A percentile compares a stretch with the other conserved stretches of the same genome.
Evolutionary conservation across 2,113 vertebrate species (phyloP).

Genomic region (Marcusenius ussheri): DNA sequence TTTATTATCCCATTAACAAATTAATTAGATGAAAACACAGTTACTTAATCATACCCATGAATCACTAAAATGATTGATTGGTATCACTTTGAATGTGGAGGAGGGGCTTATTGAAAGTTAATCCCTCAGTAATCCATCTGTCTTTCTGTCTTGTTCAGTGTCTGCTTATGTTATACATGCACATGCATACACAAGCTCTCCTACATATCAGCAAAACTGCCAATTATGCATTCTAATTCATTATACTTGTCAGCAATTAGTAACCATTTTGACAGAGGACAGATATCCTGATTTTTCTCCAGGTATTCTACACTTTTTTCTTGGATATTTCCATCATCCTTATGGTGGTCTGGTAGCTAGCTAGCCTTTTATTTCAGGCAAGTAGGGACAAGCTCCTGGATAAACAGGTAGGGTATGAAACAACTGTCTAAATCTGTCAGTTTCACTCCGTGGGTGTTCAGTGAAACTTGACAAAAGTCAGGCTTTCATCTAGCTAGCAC

Average conservation of each 20-base stretch:
- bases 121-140: background rate
- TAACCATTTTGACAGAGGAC: background rate
- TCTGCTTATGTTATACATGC: background rate
- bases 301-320: background rate
- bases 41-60: background rate
- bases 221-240: background rate
- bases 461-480: conserved; percentile 25
- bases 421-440: conserved; percentile 27
- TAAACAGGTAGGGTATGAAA: conserved; percentile 34
- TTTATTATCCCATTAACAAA: background rate
- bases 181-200: background rate
- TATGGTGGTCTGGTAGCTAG: conserved; percentile 12
- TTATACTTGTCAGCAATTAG: background rate
- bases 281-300: background rate
- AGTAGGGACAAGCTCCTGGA: conserved; percentile 34
- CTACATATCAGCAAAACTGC: background rate
- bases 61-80: background rate
- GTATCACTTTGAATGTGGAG: background rate
- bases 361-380: conserved; percentile 7
- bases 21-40: background rate
- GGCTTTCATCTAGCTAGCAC: background rate
- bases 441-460: conserved; percentile 46
- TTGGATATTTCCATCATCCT: background rate
- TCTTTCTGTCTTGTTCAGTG: background rate
- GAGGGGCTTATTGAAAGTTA: background rate